phyloP scores from a whole-genome alignment of 2,113 vertebrate genomes.

The Dicrurus megarhynchus region DNA sequence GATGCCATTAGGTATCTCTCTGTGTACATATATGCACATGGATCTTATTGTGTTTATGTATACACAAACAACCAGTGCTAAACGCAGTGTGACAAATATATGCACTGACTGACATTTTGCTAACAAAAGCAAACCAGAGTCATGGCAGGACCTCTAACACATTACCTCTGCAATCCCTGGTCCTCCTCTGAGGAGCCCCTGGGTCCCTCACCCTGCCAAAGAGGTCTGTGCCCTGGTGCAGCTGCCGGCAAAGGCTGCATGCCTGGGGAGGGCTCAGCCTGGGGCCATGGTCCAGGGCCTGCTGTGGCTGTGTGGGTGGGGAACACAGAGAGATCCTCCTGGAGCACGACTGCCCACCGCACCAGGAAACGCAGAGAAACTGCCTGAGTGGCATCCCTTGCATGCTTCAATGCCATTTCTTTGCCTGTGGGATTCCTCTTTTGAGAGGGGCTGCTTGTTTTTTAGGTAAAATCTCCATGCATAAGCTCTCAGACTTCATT shows the following conservation, averaged over 20 bases:
- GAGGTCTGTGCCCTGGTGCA: fast-evolving
- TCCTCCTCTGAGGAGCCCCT: too few relatives aligned
- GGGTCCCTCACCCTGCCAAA: fast-evolving
- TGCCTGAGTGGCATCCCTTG: fast-evolving
- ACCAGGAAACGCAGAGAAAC: fast-evolving
- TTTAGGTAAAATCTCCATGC: background rate
- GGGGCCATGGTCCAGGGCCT: fast-evolving
- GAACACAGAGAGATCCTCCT: fast-evolving
- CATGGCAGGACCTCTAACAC: fast-evolving
- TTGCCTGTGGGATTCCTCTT: background rate
- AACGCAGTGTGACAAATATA: background rate
- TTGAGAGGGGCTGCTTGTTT: background rate
- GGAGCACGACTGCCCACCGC: fast-evolving
- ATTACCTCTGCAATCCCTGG: fast-evolving
- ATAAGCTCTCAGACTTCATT: background rate
- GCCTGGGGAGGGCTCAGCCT: too few relatives aligned
- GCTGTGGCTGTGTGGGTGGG: fast-evolving
- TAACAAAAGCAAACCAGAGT: background rate
- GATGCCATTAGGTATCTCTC: background rate
- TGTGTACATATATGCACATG: fast-evolving
- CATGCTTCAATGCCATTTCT: background rate
- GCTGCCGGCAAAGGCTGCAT: fast-evolving
- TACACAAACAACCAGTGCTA: background rate
- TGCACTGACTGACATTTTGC: background rate
- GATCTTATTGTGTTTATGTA: background rate